phyloP scores from a whole-genome alignment of 2,113 vertebrate genomes.

The Sylvilagus bachmani region DNA sequence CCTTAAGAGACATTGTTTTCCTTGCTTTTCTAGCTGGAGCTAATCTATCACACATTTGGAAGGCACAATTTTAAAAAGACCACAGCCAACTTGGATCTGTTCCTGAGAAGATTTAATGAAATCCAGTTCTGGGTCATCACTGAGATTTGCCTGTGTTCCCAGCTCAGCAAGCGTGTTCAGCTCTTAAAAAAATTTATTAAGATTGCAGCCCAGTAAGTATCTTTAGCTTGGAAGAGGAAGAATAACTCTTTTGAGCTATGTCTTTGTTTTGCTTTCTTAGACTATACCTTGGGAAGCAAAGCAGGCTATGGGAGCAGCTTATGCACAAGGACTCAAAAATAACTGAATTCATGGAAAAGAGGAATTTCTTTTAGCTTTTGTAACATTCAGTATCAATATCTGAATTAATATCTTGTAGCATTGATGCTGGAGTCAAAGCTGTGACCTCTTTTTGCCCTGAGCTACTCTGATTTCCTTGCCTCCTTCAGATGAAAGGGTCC shows the following conservation, averaged over 20 bases:
- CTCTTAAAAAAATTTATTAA: constrained; percentile 99
- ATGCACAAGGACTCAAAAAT: background rate
- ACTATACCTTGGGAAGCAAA: background rate
- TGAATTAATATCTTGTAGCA: background rate
- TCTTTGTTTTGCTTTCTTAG: constrained; percentile 63
- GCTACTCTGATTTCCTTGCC: background rate
- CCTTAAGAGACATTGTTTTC: constrained; percentile 71
- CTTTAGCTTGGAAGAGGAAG: background rate
- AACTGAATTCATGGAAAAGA: background rate
- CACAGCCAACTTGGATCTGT: constrained; percentile 98
- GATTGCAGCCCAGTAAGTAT: constrained; percentile 98
- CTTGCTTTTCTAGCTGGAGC: constrained; percentile 92
- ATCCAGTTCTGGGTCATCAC: constrained; percentile 99
- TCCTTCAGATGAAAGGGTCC: background rate
- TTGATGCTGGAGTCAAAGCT: background rate
- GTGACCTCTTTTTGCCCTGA: background rate
- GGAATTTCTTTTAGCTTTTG: background rate
- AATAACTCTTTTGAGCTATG: background rate
- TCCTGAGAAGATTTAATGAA: constrained; percentile 98
- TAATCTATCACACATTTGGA: constrained; percentile 98
- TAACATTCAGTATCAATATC: background rate
- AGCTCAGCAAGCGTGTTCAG: constrained; percentile 98
- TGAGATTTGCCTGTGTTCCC: constrained; percentile 96
- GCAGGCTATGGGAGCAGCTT: background rate
- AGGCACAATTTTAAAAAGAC: constrained; percentile 96